Percentiles rank a stretch among this genome's conserved stretches.
Evolutionary conservation across 1,140 invertebrate genomes (phyloP).

Genomic region (Ostrea denselamellosa): DNA sequence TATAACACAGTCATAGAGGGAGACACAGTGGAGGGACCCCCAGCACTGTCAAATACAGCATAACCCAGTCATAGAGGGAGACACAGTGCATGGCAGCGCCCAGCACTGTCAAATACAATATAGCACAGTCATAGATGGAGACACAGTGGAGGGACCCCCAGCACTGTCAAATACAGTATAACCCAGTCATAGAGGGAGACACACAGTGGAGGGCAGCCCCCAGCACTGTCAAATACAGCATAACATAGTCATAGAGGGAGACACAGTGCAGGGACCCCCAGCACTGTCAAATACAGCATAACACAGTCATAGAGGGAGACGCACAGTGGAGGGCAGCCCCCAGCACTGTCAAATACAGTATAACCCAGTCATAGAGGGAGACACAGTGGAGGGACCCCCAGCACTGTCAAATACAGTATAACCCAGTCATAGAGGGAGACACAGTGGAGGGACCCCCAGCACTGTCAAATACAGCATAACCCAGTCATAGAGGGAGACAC

Average conservation of each 20-base stretch:
- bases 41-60: constrained; percentile 86
- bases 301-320: constrained; percentile 99
- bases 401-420: constrained; percentile 84
- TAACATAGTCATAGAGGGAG: too few species aligned
- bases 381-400: constrained; percentile 96
- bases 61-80: constrained; percentile 99
- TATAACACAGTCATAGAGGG: constrained; percentile 98
- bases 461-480: too few species aligned
- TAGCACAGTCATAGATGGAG: too few species aligned
- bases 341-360: constrained; percentile 86
- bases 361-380: constrained; percentile 99
- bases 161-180: constrained; percentile 84
- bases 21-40: constrained; percentile 97
- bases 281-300: constrained; percentile 84
- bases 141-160: constrained; percentile 96
- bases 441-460: constrained; percentile 94
- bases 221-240: constrained; percentile 86
- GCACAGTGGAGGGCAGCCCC: constrained; percentile 96
- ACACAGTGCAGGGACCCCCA: constrained; percentile 96
- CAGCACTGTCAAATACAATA: constrained; percentile 86
- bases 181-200: too few species aligned
- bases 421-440: constrained; percentile 99
- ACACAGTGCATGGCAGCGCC: constrained; percentile 97
- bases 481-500: constrained; percentile 99
- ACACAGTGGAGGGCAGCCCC: constrained; percentile 97